Percentiles rank a stretch among this genome's conserved stretches.
These are phyloP conservation scores for Physocephala rufipes DNA, from an alignment of 2,888 invertebrate species.

Conservation along the genomic window DNA sequence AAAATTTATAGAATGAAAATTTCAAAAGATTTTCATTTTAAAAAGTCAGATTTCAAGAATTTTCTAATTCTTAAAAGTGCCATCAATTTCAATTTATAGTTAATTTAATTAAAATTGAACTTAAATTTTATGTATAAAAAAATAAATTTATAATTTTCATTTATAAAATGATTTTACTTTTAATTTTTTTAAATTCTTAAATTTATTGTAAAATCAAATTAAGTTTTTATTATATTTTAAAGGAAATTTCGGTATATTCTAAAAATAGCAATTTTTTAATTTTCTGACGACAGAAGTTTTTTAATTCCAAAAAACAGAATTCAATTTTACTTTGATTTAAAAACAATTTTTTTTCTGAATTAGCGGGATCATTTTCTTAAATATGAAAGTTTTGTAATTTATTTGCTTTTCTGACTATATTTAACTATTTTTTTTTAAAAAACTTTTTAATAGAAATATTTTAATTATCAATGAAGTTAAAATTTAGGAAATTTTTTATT, in stretches of 20 bases:
- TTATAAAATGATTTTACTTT: not conserved
- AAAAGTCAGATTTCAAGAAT: too few relatives aligned
- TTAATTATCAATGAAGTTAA: not conserved
- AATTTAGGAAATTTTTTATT: not conserved
- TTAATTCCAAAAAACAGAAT: not conserved
- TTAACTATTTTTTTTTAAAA: not conserved
- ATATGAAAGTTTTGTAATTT: too few relatives aligned
- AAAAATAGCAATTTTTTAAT: not conserved
- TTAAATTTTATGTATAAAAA: not conserved
- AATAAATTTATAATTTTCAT: not conserved
- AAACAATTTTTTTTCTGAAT: too few relatives aligned
- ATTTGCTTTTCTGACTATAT: too few relatives aligned
- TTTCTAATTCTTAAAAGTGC: not conserved
- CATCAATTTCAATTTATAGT: not conserved
- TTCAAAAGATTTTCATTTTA: not conserved
- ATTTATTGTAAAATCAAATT: not conserved
- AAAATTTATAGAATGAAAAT: not conserved
- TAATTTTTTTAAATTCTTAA: not conserved
- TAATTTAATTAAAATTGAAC: not conserved
- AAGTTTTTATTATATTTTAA: not conserved
- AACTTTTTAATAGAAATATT: not conserved
- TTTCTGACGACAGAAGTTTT: not conserved
- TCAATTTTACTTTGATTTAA: not conserved
- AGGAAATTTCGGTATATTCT: not conserved
- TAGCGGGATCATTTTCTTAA: too few relatives aligned